These are phyloP conservation scores for Psephotus haematonotus DNA, from an alignment of 2,113 vertebrate species.

Conservation along the genomic window DNA sequence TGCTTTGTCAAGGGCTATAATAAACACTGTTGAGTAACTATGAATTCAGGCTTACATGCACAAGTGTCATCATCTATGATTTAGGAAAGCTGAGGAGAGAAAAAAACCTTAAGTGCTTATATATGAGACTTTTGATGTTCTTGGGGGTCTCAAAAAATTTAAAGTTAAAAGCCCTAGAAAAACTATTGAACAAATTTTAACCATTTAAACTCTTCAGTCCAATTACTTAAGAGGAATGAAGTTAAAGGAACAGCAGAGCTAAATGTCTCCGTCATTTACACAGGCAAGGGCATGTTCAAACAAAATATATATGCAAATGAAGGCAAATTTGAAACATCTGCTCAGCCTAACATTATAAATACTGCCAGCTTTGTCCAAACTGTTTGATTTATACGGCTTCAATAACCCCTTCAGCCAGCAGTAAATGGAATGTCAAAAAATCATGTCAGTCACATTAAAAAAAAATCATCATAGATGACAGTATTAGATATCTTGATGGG, in stretches of 20 bases:
- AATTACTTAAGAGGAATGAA: conserved; percentile 68
- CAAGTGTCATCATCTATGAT: conserved; percentile 22
- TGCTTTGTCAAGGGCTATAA: not conserved
- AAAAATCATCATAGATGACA: conserved; percentile 10
- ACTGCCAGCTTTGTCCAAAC: conserved; percentile 75
- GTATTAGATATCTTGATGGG: not conserved
- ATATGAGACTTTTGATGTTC: conserved; percentile 12
- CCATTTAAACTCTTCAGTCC: conserved; percentile 67
- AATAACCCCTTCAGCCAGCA: conserved; percentile 77
- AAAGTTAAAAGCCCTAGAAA: conserved; percentile 55
- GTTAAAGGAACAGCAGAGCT: conserved; percentile 74
- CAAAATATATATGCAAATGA: conserved; percentile 91
- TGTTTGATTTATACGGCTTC: conserved; percentile 80
- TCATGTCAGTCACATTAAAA: conserved; percentile 68
- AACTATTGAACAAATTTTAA: conserved; percentile 54
- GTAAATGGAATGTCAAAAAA: conserved; percentile 75
- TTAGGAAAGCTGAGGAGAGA: conserved; percentile 30
- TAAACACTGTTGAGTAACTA: conserved; percentile 4
- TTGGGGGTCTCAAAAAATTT: not conserved
- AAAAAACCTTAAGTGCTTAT: conserved; percentile 16
- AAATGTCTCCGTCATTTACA: conserved; percentile 82
- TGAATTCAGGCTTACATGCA: not conserved
- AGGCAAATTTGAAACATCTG: conserved; percentile 91
- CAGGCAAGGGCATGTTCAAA: conserved; percentile 78
- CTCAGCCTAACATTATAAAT: conserved; percentile 81